These are phyloP conservation scores for Epirrita christyi DNA, from an alignment of 2,888 invertebrate species.

Conservation along the genomic window DNA sequence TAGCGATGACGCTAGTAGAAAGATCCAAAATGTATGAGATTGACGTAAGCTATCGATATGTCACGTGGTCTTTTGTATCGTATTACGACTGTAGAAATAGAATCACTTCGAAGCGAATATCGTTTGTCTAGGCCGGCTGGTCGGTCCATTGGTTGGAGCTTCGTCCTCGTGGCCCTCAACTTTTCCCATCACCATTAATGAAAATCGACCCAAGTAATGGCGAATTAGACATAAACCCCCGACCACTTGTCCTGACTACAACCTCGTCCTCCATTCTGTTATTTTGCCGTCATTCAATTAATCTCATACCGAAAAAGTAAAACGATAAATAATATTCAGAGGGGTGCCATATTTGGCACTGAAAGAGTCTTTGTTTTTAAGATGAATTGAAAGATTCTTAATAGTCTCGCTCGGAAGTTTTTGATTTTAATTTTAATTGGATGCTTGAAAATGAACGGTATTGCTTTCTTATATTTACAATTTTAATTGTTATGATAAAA, in stretches of 20 bases:
- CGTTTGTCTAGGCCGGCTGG: too few relatives aligned
- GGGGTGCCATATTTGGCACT: conserved; percentile 53
- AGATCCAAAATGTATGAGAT: too few relatives aligned
- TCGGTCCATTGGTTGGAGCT: too few relatives aligned
- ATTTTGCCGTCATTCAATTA: conserved; percentile 63
- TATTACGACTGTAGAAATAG: too few relatives aligned
- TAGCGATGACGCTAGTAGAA: too few relatives aligned
- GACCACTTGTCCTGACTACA: conserved; percentile 36
- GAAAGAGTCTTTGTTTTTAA: conserved; percentile 64
- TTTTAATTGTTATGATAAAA: conserved; percentile 25
- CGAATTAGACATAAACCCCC: background rate
- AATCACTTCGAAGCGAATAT: too few relatives aligned
- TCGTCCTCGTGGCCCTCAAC: too few relatives aligned
- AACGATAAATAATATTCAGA: conserved; percentile 67
- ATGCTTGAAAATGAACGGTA: conserved; percentile 11
- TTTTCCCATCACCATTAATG: too few relatives aligned
- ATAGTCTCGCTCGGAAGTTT: conserved; percentile 33
- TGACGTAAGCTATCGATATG: too few relatives aligned
- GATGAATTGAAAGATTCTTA: conserved; percentile 51
- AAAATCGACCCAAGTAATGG: background rate
- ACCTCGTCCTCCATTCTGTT: conserved; percentile 36
- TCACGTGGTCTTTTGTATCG: too few relatives aligned
- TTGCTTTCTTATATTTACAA: conserved; percentile 17
- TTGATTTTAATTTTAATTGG: conserved; percentile 33
- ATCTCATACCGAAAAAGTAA: conserved; percentile 60